Evolutionary conservation across 2,113 vertebrate genomes (phyloP).

Genomic region (Regulus satrapa): DNA sequence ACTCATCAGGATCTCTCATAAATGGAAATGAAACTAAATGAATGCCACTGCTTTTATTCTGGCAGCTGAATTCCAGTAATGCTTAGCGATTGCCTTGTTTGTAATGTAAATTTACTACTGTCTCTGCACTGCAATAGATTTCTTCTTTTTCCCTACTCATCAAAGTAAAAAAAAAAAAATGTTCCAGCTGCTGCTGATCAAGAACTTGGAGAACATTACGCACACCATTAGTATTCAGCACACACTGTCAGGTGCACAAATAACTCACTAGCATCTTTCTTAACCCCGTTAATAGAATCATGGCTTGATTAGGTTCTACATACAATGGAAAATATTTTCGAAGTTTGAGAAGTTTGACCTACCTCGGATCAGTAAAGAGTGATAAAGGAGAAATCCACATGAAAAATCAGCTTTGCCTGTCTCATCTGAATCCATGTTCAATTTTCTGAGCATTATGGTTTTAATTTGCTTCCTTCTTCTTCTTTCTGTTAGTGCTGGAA

Average conservation of each 20-base stretch:
- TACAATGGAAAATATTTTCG: not conserved
- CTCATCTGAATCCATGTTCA: not conserved
- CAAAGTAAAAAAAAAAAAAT: conserved; percentile 49
- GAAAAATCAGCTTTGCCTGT: not conserved
- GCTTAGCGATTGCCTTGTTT: not conserved
- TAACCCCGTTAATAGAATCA: conserved; percentile 8
- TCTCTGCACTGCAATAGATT: not conserved
- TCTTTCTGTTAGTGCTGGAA: not conserved
- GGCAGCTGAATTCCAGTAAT: conserved; percentile 23
- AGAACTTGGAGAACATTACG: conserved; percentile 1
- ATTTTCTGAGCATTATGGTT: not conserved
- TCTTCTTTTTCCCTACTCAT: not conserved
- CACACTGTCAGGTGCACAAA: conserved; percentile 3
- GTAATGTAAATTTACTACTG: conserved; percentile 46
- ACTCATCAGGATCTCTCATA: not conserved
- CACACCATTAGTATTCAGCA: not conserved
- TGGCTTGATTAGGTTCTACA: not conserved
- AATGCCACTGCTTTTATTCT: conserved; percentile 7
- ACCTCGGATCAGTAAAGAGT: not conserved
- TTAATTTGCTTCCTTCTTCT: not conserved
- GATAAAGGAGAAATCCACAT: not conserved
- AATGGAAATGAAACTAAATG: conserved; percentile 22
- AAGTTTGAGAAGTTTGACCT: not conserved
- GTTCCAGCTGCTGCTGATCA: conserved; percentile 49
- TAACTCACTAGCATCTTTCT: not conserved